These are phyloP conservation scores for Fissipunctia ypsillon DNA, from an alignment of 2,888 invertebrate species.

Conservation along the genomic window DNA sequence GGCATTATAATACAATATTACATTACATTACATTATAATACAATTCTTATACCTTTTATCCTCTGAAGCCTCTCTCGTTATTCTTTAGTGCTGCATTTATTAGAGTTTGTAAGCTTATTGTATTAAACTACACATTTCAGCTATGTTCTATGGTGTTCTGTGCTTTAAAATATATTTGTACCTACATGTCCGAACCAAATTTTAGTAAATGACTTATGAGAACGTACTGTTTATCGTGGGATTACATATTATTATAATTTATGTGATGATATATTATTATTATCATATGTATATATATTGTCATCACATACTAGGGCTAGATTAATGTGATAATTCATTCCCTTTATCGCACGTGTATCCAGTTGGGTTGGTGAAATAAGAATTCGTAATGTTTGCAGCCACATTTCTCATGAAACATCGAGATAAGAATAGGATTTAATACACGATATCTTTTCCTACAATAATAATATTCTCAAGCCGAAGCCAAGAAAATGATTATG, in stretches of 20 bases:
- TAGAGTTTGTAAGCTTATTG: background rate
- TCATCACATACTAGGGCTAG: background rate
- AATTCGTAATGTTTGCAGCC: slow-evolving; percentile 61
- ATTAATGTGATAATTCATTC: background rate
- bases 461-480: slow-evolving; percentile 39
- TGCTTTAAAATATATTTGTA: background rate
- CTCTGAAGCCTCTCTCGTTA: background rate
- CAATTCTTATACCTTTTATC: too few relatives aligned
- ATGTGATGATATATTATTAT: too few relatives aligned
- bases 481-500: slow-evolving; percentile 29
- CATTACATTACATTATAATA: too few relatives aligned
- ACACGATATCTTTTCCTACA: slow-evolving; percentile 44
- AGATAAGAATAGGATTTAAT: slow-evolving; percentile 52
- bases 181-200: background rate
- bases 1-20: too few relatives aligned
- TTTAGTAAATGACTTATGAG: background rate
- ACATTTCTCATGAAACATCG: slow-evolving; percentile 57
- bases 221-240: background rate
- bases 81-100: background rate
- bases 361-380: background rate
- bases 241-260: too few relatives aligned
- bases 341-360: background rate
- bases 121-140: too few relatives aligned
- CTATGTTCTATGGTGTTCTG: too few relatives aligned
- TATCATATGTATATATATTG: too few relatives aligned